A percentile compares a stretch with the other conserved stretches of the same genome.
Conservation (phyloP, 1,140 invertebrate genomes). For the Holcopasites calliopsidis region DNA sequence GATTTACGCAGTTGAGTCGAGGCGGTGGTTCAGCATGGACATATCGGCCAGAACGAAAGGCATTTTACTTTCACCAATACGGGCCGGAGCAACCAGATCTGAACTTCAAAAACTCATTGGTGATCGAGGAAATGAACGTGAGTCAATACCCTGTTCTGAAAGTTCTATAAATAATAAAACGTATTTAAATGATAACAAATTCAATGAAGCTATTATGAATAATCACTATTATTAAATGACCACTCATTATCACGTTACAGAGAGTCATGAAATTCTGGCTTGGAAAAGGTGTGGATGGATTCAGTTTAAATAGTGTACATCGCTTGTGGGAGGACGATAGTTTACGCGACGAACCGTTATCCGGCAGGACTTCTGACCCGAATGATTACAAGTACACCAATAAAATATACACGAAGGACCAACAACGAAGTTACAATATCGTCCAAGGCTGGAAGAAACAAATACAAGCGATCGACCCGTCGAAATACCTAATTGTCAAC, state of each 20-base stretch:
- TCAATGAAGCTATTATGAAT: too few relatives aligned
- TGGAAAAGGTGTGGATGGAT: conserved; percentile 86
- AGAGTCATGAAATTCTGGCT: conserved; percentile 88
- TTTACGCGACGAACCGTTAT: conserved; percentile 82
- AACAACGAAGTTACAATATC: conserved; percentile 80
- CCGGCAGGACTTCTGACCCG: conserved; percentile 70
- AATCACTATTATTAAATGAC: too few relatives aligned
- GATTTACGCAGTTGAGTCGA: too few relatives aligned
- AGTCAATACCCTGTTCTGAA: neutral
- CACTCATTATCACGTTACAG: too few relatives aligned
- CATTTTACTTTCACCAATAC: conserved; percentile 91
- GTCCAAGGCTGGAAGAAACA: conserved; percentile 83
- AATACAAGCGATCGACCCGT: conserved; percentile 80
- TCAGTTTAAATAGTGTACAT: conserved; percentile 85
- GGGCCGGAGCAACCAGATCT: conserved; percentile 86
- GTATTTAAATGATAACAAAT: too few relatives aligned
- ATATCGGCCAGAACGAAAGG: conserved; percentile 84
- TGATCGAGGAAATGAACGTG: conserved; percentile 84
- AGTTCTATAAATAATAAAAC: too few relatives aligned
- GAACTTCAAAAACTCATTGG: conserved; percentile 83
- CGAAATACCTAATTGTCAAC: conserved; percentile 80
- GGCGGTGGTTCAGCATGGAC: too few relatives aligned
- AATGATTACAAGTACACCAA: conserved; percentile 75
- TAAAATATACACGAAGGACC: conserved; percentile 84
- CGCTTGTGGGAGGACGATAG: conserved; percentile 81